A percentile compares a stretch with the other conserved stretches of the same genome.
Evolutionary conservation across 2,797 vertebrate genomes (phyloP).

Genomic region (Squalus acanthias): DNA sequence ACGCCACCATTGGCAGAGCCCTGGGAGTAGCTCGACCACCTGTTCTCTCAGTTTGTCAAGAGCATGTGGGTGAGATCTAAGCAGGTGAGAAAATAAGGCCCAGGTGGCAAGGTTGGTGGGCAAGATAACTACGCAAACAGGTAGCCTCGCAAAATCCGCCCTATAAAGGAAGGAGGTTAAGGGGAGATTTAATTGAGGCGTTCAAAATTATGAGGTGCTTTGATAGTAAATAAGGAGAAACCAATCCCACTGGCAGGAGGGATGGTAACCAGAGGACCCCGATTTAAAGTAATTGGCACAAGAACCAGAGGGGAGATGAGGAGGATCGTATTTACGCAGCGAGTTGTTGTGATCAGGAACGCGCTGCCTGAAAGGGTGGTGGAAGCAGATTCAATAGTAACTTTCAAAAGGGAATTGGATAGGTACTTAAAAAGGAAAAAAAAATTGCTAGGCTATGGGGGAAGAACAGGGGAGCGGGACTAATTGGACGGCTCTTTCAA

Average conservation of each 20-base stretch:
- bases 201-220: background rate
- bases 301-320: background rate
- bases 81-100: background rate
- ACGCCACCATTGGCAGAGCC: background rate
- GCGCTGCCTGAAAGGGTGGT: background rate
- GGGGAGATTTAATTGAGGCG: background rate
- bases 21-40: background rate
- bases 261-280: background rate
- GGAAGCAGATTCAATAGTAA: background rate
- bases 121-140: background rate
- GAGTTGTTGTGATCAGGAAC: background rate
- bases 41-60: background rate
- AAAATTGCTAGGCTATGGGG: no score
- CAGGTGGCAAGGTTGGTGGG: background rate
- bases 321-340: background rate
- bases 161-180: no score
- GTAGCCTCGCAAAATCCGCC: no score
- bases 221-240: background rate
- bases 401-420: background rate
- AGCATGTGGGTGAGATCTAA: background rate
- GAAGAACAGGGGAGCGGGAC: no score
- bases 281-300: background rate
- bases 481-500: background rate
- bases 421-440: background rate
- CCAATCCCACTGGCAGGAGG: background rate